Base-by-base conservation (phyloP, 1,140 invertebrate genomes). In the Lordiphosa collinella region DNA sequence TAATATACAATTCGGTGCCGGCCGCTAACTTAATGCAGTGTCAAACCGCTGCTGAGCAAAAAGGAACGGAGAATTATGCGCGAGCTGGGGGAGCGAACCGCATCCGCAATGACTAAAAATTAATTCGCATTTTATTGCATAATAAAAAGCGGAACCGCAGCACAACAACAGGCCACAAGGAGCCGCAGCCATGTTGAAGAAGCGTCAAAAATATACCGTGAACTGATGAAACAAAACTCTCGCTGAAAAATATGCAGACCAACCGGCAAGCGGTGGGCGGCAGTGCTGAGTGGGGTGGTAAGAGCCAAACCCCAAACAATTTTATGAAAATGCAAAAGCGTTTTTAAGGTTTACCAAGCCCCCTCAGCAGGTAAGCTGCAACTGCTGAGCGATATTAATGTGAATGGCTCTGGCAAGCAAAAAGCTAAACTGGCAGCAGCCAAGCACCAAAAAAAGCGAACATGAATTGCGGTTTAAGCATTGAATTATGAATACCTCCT, bases 71-170 rank as follows among this genome's bases (percentile, higher is more conserved):
- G 57, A 62, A 57, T 67, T 73, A 62, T 67, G 41, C 56, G 34
- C 46, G 12, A 52, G 18, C 13, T 16, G 29, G n/a, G 36, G 41
- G 10, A 14, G 34, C 29, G 34, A 71, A 66, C 82, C 82, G 76
- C 80, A 85, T 86, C 82, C 80, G 64, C 82, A 86, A 86, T 82
- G 75, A 67, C 72, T 85, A 82, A 82, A 86, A 86, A 86, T 86
- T 86, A 86, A 86, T 86, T 86, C 76, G 71, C 80, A 70, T 86
- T 86, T 86, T 73, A 86, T 80, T 76, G 82, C 75, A 59, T 51
- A 54, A 63, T 51, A 54, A 63, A 55, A 41, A 47, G 34, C 29
- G 11, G 8, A 25, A 48, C 22, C 34, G 31, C 51, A 32, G 34
- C 22, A 46, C 9, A 44, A 51, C 14, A 22, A 38, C 18, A 10